phyloP scores from a whole-genome alignment of 2,113 vertebrate genomes.

The Tupaia chinensis region DNA sequence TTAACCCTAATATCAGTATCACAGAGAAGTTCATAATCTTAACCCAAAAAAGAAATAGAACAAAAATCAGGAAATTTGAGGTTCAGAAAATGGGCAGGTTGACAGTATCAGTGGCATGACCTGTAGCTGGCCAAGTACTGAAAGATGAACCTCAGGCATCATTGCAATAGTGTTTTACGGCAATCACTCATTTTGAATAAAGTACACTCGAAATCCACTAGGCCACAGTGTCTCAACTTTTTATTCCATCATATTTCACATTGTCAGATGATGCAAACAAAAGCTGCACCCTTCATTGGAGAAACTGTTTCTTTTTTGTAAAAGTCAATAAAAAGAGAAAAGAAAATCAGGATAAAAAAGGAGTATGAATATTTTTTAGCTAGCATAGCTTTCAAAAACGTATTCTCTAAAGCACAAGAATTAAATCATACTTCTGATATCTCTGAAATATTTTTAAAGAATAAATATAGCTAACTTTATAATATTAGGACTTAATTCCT shows the following conservation, averaged over 20 bases:
- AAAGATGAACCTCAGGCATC: not conserved
- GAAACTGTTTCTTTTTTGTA: not conserved
- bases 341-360: conserved; percentile 42
- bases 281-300: not conserved
- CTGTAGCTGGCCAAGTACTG: not conserved
- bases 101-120: not conserved
- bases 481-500: conserved; percentile 38
- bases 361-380: not conserved
- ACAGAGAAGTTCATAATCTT: not conserved
- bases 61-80: conserved; percentile 47
- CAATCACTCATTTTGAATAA: not conserved
- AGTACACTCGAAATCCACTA: conserved; percentile 13
- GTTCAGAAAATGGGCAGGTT: conserved; percentile 37
- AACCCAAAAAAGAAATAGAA: not conserved
- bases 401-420: conserved; percentile 30
- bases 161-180: not conserved
- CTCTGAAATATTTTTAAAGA: not conserved
- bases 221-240: not conserved
- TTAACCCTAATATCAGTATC: conserved; percentile 27
- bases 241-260: not conserved
- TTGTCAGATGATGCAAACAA: not conserved
- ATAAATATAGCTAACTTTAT: not conserved
- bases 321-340: not conserved
- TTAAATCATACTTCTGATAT: conserved; percentile 19
- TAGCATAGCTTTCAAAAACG: not conserved